Evolutionary conservation across 2,888 invertebrate genomes (phyloP), one percentile per base, ranked within the genome.

Genomic region (Bedellia somnulentella): DNA sequence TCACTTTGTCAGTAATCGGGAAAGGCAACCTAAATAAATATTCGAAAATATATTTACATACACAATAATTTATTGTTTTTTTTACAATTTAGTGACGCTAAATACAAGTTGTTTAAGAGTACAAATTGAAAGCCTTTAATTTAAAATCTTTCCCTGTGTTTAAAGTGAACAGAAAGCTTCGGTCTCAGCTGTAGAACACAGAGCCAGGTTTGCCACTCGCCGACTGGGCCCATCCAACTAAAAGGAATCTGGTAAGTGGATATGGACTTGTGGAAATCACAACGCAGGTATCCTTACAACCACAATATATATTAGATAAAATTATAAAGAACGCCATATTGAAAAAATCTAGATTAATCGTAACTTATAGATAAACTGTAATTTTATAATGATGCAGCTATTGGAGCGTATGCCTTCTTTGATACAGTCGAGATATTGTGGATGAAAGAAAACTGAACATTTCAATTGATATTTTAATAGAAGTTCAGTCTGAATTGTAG

Each of bases 291-390:
- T 80, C 80, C 80, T 81, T 81, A 80, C 81, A 82, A 80, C 82
- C 82, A 82, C 82, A 83, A 81, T 82, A 81, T 80, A 81, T 80
- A 80, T 80, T 79, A 80, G 76, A 79, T 77, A 78, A 79, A 76
- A 78, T 77, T 77, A 75, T 73, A 78, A 77, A 70, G 68, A 75
- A 77, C 64, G 75, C 75, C 77, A 70, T 78, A 77, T 73, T 77
- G 76, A 78, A 79, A 80, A 76, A 68, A 70, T 57, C 70, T 71
- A 71, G 66, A 70, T 70, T 73, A 70, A 62, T 62, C 59, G 55
- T 71, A 71, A 73, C 75, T 73, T 73, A 73, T 58, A 66, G 71
- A 73, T 75, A 75, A 71, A 71, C 73, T 68, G 70, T 67, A 73
- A 75, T 73, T 73, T 25, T 31, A 67, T 67, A 61, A 60, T 55